phyloP scores from a whole-genome alignment of 2,113 vertebrate genomes.

The Pitta sordida region DNA sequence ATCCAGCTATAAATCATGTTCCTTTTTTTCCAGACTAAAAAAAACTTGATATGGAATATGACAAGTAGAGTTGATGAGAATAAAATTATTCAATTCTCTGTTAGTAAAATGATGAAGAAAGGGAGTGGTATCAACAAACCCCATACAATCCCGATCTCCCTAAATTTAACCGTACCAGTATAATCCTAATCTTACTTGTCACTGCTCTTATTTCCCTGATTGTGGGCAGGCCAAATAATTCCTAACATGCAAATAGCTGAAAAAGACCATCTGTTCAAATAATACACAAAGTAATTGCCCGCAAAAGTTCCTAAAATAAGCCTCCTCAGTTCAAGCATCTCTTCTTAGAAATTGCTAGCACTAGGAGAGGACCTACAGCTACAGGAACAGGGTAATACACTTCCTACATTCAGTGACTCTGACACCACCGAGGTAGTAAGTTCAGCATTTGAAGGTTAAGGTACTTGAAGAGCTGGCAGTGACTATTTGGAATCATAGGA shows the following conservation, averaged over 20 bases:
- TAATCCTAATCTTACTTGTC: neutral
- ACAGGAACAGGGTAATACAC: neutral
- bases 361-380: neutral
- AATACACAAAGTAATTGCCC: neutral
- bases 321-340: neutral
- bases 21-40: neutral
- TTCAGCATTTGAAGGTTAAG: neutral
- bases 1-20: neutral
- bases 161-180: neutral
- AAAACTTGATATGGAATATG: neutral
- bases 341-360: neutral
- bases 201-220: neutral
- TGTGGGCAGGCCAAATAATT: neutral
- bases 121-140: neutral
- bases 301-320: neutral
- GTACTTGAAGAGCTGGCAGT: neutral
- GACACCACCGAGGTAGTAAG: neutral
- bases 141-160: neutral
- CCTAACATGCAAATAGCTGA: neutral
- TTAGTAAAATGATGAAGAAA: neutral
- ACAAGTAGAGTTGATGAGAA: neutral
- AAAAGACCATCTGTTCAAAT: constrained; percentile 9
- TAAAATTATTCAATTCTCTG: neutral
- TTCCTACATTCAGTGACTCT: neutral
- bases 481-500: neutral